Percentiles rank a stretch among this genome's conserved stretches.
phyloP scores from a whole-genome alignment of 2,888 invertebrate genomes.

The Priocnemis perturbator region DNA sequence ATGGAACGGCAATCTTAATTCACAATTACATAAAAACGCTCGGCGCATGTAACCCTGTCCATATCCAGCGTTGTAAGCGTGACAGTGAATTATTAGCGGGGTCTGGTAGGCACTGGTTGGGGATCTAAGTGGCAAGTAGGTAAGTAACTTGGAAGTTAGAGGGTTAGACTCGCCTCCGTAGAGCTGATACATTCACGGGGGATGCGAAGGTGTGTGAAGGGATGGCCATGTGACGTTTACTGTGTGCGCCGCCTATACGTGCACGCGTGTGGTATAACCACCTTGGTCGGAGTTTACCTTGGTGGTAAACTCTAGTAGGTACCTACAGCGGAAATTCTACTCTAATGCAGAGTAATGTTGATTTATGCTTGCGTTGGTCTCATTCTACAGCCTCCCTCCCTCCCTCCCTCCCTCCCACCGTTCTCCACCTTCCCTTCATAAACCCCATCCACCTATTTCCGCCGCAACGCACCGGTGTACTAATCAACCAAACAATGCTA shows the following conservation, averaged over 20 bases:
- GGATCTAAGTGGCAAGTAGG: constrained; percentile 69
- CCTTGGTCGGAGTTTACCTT: constrained; percentile 67
- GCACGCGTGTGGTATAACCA: constrained; percentile 55
- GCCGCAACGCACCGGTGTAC: constrained; percentile 31
- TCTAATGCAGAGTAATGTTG: constrained; percentile 75
- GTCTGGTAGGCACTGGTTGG: constrained; percentile 39
- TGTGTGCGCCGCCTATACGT: constrained; percentile 44
- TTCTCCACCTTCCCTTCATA: constrained; percentile 9
- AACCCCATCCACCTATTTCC: constrained; percentile 44
- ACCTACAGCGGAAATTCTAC: constrained; percentile 67
- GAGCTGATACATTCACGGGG: constrained; percentile 43
- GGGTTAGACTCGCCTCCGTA: constrained; percentile 47
- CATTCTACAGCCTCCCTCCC: constrained; percentile 44
- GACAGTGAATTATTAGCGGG: constrained; percentile 53
- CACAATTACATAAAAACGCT: constrained; percentile 3
- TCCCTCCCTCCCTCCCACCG: constrained; percentile 23
- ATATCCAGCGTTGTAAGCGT: constrained; percentile 10
- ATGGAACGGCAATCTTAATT: constrained; percentile 14
- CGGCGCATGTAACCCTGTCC: not conserved
- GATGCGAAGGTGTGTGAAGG: constrained; percentile 24
- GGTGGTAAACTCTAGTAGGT: constrained; percentile 68
- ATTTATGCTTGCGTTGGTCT: constrained; percentile 68
- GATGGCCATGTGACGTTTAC: constrained; percentile 28
- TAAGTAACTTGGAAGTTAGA: constrained; percentile 69
- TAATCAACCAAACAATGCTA: constrained; percentile 1